Evolutionary conservation across 2,113 vertebrate species (phyloP).

Genomic region (Actenoides hombroni): DNA sequence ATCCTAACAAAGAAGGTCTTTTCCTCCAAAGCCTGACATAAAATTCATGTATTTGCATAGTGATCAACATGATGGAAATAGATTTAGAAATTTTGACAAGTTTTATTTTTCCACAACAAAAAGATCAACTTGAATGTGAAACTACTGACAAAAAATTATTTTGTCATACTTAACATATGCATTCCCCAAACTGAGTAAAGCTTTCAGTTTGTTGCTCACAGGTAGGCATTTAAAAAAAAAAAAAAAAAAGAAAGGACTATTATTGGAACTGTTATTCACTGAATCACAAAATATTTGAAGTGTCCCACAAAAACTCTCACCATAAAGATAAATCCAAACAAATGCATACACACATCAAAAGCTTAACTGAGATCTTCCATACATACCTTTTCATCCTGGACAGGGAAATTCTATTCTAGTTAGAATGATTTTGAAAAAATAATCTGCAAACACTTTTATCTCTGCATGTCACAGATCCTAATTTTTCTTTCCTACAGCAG

Average conservation of each 20-base stretch:
- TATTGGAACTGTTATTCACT: background rate
- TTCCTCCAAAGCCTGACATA: background rate
- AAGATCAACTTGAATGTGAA: background rate
- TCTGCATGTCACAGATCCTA: background rate
- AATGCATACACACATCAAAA: fast-evolving
- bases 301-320: background rate
- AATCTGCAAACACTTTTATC: background rate
- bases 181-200: background rate
- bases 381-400: background rate
- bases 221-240: background rate
- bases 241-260: background rate
- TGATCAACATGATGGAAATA: background rate
- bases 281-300: background rate
- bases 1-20: background rate
- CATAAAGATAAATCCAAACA: background rate
- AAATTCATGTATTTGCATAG: fast-evolving
- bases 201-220: too few species aligned
- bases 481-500: background rate
- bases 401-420: background rate
- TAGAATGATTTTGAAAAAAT: background rate
- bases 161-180: background rate
- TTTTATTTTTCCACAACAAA: background rate
- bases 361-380: background rate
- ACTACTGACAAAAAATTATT: background rate
- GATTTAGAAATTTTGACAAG: background rate